These are phyloP conservation scores for Aurelia sp. DNA, from an alignment of 30 jellyfish, hydroid and myxozoan genomes.

Conservation along the genomic window DNA sequence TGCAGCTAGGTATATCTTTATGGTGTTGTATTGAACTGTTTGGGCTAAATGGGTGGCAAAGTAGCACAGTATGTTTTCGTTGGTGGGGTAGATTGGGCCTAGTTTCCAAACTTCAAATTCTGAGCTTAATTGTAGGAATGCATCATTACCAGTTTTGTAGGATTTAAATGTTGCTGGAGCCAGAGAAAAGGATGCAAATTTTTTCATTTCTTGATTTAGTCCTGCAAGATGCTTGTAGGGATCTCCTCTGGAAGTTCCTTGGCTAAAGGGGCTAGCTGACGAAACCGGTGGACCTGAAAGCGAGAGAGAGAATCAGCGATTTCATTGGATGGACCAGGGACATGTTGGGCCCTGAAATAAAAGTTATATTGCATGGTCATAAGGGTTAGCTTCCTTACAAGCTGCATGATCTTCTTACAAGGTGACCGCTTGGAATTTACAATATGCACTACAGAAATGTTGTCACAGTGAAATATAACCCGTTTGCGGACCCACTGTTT, in stretches of 20 bases:
- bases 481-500: conserved; percentile 18
- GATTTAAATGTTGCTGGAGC: not conserved
- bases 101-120: not conserved
- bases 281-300: conserved; percentile 1
- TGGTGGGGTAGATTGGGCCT: not conserved
- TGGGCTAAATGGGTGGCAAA: conserved; percentile 5
- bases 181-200: not conserved
- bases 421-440: not conserved
- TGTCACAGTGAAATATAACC: conserved; percentile 30
- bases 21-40: not conserved
- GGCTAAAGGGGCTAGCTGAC: conserved; percentile 20
- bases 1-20: conserved; percentile 1
- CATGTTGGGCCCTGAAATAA: conserved; percentile 14
- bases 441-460: conserved; percentile 18
- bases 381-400: conserved; percentile 15
- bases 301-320: conserved; percentile 57
- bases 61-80: conserved; percentile 6
- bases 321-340: conserved; percentile 32
- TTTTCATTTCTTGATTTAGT: not conserved
- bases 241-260: conserved; percentile 2
- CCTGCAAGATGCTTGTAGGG: conserved; percentile 6
- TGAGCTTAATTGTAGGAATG: not conserved
- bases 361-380: conserved; percentile 5
- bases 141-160: not conserved
- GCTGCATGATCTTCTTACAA: not conserved